These are phyloP conservation scores for Saturnia japonica DNA, from an alignment of 2,888 invertebrate genomes.

Conservation along the genomic window DNA sequence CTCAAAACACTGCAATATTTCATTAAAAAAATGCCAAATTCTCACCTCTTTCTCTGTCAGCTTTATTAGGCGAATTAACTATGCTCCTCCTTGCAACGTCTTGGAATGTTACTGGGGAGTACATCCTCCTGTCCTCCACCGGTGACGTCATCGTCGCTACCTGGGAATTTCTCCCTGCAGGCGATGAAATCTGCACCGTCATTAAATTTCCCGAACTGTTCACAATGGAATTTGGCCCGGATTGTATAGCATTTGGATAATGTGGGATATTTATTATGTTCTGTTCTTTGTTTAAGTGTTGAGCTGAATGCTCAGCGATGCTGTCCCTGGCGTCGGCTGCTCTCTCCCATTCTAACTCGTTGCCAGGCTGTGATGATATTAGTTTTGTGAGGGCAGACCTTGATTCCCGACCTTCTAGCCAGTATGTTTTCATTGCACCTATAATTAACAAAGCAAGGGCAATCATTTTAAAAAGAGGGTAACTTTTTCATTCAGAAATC, in stretches of 20 bases:
- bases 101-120: constrained; percentile 92
- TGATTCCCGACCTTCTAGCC: constrained; percentile 89
- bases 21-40: constrained; percentile 15
- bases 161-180: constrained; percentile 37
- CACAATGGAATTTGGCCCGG: constrained; percentile 51
- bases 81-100: constrained; percentile 91
- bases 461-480: not conserved
- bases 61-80: constrained; percentile 86
- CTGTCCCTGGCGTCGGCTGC: constrained; percentile 72
- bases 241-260: constrained; percentile 51
- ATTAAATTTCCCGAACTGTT: constrained; percentile 45
- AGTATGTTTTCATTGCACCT: constrained; percentile 94
- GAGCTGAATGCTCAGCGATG: constrained; percentile 72
- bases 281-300: constrained; percentile 56
- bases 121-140: constrained; percentile 86
- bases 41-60: constrained; percentile 60
- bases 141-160: constrained; percentile 64
- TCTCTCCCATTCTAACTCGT: constrained; percentile 73
- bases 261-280: constrained; percentile 35
- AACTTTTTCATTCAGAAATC: not conserved
- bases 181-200: constrained; percentile 39
- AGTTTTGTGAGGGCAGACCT: constrained; percentile 80
- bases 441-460: constrained; percentile 25
- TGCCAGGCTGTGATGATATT: constrained; percentile 69
- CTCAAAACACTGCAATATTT: not conserved